Evolutionary conservation across 1,140 invertebrate species (phyloP).

Genomic region (Penaeus vannamei): DNA sequence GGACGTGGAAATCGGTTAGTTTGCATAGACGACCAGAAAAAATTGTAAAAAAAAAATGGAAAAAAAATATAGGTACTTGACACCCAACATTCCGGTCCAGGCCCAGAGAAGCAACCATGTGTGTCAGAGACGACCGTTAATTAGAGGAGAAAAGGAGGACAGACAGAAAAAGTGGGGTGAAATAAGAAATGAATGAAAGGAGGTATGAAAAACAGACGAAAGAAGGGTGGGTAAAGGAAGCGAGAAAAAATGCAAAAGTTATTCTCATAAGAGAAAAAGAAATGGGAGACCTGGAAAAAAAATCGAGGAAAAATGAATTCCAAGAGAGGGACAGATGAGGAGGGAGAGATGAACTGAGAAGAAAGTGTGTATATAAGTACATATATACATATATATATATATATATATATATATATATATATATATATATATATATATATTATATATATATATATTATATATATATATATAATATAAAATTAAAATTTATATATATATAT

Average conservation of each 20-base stretch:
- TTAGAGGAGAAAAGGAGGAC: background rate
- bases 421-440: too few relatives aligned
- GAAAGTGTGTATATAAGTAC: too few relatives aligned
- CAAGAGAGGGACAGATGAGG: too few relatives aligned
- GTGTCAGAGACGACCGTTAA: background rate
- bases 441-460: too few relatives aligned
- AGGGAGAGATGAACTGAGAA: too few relatives aligned
- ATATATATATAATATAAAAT: too few relatives aligned
- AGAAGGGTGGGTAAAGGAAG: background rate
- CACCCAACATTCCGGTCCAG: slow-evolving; percentile 42
- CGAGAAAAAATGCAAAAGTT: background rate
- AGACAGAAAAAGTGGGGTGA: background rate
- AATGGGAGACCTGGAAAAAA: too few relatives aligned
- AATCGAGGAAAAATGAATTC: too few relatives aligned
- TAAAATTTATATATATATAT: too few relatives aligned
- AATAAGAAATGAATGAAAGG: background rate
- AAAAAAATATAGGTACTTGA: background rate
- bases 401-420: too few relatives aligned
- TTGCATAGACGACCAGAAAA: slow-evolving; percentile 49
- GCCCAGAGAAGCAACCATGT: slow-evolving; percentile 20
- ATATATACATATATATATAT: too few relatives aligned
- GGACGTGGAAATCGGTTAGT: slow-evolving; percentile 54
- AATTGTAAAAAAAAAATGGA: background rate
- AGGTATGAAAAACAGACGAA: background rate
- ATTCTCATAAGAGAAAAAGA: background rate